phyloP scores from a whole-genome alignment of 2,888 invertebrate genomes.

The Hecatera dysodea region DNA sequence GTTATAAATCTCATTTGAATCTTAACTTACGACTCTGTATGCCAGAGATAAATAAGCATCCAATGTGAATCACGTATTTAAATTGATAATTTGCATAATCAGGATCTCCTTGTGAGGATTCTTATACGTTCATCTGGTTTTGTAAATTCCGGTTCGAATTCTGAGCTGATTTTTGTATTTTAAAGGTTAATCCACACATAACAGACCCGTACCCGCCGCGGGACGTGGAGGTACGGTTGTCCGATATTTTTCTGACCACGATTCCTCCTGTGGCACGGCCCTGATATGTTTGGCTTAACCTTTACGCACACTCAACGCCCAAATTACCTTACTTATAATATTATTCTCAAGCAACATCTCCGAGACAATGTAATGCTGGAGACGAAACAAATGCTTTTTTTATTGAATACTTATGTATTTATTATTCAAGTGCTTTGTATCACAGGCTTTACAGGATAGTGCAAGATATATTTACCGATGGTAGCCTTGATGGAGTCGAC shows the following conservation, averaged over 20 bases:
- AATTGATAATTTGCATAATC: conserved; percentile 22
- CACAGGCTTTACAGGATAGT: conserved; percentile 5
- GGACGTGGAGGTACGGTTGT: too few species aligned
- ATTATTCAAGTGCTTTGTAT: not conserved
- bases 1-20: not conserved
- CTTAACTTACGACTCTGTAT: not conserved
- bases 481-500: conserved; percentile 94
- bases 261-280: too few species aligned
- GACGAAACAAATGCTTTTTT: not conserved
- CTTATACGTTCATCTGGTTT: not conserved
- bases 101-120: not conserved
- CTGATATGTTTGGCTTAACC: too few species aligned
- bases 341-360: not conserved
- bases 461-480: conserved; percentile 88
- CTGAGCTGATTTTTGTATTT: not conserved
- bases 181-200: too few species aligned
- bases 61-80: conserved; percentile 11
- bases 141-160: not conserved
- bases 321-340: not conserved
- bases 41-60: conserved; percentile 11
- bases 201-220: too few species aligned
- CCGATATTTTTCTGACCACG: too few species aligned
- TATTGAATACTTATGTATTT: not conserved
- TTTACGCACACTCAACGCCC: not conserved
- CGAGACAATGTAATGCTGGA: not conserved